Base-by-base conservation (phyloP, 2,113 vertebrate genomes). In the Aphelocoma coerulescens region DNA sequence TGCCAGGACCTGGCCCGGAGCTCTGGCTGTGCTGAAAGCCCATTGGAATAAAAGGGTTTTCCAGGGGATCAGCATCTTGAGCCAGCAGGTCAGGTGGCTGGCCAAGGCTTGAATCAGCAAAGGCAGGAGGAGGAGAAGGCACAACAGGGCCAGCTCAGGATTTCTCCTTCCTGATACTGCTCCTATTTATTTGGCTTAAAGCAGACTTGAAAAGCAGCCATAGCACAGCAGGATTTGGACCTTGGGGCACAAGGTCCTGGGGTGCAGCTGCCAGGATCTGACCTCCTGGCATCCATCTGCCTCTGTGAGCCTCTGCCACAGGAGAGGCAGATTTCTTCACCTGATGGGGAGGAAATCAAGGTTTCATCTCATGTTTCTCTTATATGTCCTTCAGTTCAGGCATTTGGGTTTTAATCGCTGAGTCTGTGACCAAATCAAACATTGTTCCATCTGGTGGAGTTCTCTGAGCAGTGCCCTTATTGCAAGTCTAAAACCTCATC, bases 341-440 rank as follows among this genome's bases (percentile, higher is more conserved):
- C 33, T 51, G 55, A 13, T 30, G 20, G 1, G 9, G 51, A 75
- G 46, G 27, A 86, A 80, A 91, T 88, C 88, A 94, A n/a, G 28
- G 33, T 75, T 96, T 94, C 72, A 52, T 22, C 63, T 62, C 72
- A 58, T 49, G 49, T 91, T 86, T 96, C 73, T 87, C 61, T 93
- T 46, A 2, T 2, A 26, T 12, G 52, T 46, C 88, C 76, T 96
- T 94, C 83, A 49, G n/a, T 85, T 91, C 15, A 86, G 79, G 33
- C 77, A 26, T 66, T 91, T 65, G 84, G 61, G 41, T 33, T 85
- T 95, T 93, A 82, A 96, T 93, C 5, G 26, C 83, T 1, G 15
- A 81, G 73, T 43, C 74, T 88, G 80, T 72, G 96, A 96, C 74
- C 91, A 96, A 92, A 79, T 96, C 87, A 97, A 96, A 96, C 79